Evolutionary conservation across 2,888 invertebrate genomes (phyloP), one percentile per base, ranked within the genome.

Genomic region (Meghimatium bilineatum): DNA sequence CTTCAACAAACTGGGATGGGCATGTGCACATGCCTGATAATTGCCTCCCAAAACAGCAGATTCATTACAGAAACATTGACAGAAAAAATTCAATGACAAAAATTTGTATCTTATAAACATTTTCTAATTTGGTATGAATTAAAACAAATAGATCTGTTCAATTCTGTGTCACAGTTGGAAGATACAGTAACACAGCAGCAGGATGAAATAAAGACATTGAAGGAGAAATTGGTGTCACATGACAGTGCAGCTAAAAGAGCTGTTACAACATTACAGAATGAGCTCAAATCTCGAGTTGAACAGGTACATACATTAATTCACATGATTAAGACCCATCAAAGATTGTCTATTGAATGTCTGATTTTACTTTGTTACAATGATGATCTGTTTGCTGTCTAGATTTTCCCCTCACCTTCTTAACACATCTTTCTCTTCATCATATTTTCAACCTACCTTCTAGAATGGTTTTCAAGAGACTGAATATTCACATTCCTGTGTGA

Each of bases 201-300:
- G 83, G 89, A 87, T 75, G 93, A 93, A 86, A 88, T 92, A 20
- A 88, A 89, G 44, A 85, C 87, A n/a, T 72, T 89, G 44, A 91
- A 91, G 76, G 92, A 92, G 52, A 92, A 91, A 71, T 86, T 93
- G 29, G 85, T 89, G 8, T 88, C 90, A 29, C 93, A 92, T 87
- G 93, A 93, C 85, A 85, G 88, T 8, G 90, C 91, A 32, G 92
- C 93, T 14, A 92, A 92, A 85, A 86, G 90, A 49, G 90, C 92
- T 14, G 88, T 92, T 10, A 86, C 88, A 23, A 88, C 90, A 20
- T 86, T 93, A 77, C 92, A 93, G 87, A 88, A 85, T 83, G 93
- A 93, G 85, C 87, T 92, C 77, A 92, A 91, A 85, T 71, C 86
- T 29, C 87, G 91, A 85, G 87, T 92, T 12, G 92, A 93, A 56